Conservation (phyloP, 2,113 vertebrate species). For the Oceanites oceanicus region DNA sequence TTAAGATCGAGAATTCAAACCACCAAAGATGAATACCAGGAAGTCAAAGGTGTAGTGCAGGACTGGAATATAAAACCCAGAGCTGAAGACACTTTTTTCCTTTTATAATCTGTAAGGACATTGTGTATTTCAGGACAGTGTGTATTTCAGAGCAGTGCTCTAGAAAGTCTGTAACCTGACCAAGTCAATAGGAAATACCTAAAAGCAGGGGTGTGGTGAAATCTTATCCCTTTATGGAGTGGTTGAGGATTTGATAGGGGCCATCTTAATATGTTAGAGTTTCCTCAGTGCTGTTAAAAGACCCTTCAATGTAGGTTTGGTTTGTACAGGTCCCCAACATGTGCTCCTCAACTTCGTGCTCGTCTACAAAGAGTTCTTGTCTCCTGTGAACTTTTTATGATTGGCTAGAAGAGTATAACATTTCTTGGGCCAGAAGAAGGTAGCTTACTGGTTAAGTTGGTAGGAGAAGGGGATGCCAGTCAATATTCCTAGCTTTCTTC, state of each 20-base stretch:
- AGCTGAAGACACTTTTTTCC: background rate
- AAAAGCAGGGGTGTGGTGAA: background rate
- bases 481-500: background rate
- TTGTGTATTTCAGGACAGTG: background rate
- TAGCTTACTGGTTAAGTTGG: background rate
- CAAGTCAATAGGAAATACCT: background rate
- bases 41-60: background rate
- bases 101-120: background rate
- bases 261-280: background rate
- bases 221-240: background rate
- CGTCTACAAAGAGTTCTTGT: background rate
- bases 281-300: background rate
- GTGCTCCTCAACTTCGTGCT: background rate
- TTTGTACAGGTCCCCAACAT: background rate
- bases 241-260: background rate
- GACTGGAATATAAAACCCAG: background rate
- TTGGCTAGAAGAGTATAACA: background rate
- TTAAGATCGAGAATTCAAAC: background rate
- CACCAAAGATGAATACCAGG: background rate
- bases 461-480: background rate
- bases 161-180: background rate
- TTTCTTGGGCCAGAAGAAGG: background rate
- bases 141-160: background rate
- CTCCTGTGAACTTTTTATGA: background rate
- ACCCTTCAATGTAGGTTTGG: accelerated